Base-by-base conservation (phyloP, 2,797 vertebrate species). In the Clarias laeviceps region DNA sequence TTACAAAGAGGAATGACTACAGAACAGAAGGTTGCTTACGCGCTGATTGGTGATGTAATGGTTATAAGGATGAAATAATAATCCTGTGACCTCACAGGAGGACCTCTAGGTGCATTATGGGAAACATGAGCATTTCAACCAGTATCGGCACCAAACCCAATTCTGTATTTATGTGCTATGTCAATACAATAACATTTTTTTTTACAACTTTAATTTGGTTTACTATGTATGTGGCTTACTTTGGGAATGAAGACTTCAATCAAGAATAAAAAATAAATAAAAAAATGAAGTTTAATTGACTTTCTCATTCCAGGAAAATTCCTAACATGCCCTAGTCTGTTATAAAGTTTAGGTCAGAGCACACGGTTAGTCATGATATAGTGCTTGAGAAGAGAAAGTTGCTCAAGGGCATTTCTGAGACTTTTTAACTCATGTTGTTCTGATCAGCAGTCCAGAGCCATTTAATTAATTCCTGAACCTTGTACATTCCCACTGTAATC, bases 371-470 rank as follows among this genome's bases (percentile, higher is more conserved):
- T 56, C 22, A 9, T 29, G 27, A 76, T 27, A 9, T 6, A 17
- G 27, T 2, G 1, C 17, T 15, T 2, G 15, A 62, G 57, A 3
- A 7, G 57, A 24, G 22, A 61, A 61, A 61, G 77, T 40, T 61
- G 29, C 56, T 37, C 22, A 37, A 14, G 56, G 57, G 32, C 2
- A 8, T 14, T 24, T 24, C 22, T 37, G 76, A 78, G 76, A 32
- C 76, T 62, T 79, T 79, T 79, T 79, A 62, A 79, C 57, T 76
- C 50, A 22, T 12, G 27, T 29, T 11, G 14, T 62, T 45, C 24
- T 24, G 77, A 79, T 79, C 59, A 37, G 54, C 3, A 24, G 34
- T 34, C 32, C 56, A 61, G 54, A 61, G 22, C 12, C 0, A n/a
- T n/a, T n/a, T n/a, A n/a, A n/a, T 37, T 20, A 50, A 64, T 80